Evolutionary conservation across 2,888 invertebrate species (phyloP).

Genomic region (Eristalis pertinax): DNA sequence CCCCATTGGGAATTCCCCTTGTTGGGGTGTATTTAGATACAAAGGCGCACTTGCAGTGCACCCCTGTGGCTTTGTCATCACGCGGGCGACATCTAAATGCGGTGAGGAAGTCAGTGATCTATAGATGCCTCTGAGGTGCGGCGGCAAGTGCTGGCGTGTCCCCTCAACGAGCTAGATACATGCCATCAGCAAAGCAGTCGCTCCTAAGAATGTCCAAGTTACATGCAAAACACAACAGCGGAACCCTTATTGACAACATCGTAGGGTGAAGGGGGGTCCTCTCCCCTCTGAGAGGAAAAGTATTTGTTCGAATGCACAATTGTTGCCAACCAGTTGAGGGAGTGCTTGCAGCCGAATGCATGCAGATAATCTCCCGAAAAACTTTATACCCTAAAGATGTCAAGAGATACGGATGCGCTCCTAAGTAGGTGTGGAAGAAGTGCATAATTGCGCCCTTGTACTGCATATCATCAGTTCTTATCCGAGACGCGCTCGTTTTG

Average conservation of each 20-base stretch:
- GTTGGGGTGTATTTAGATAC: not conserved
- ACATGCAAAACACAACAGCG: not conserved
- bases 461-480: constrained; percentile 28
- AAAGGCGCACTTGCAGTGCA: no score
- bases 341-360: constrained; percentile 14
- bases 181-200: not conserved
- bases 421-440: constrained; percentile 59
- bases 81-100: not conserved
- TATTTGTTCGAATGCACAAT: not conserved
- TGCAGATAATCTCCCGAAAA: constrained; percentile 53
- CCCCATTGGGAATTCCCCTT: not conserved
- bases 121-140: not conserved
- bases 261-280: not conserved
- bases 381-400: constrained; percentile 58
- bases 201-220: not conserved
- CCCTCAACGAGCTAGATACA: not conserved
- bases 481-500: not conserved
- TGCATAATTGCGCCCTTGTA: constrained; percentile 65
- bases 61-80: not conserved
- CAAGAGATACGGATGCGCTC: constrained; percentile 30
- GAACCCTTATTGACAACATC: not conserved
- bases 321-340: not conserved
- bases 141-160: not conserved
- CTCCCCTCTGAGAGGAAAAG: not conserved
- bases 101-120: not conserved